Conservation (phyloP, 2,888 invertebrate genomes). For the Euzetes globulus region DNA sequence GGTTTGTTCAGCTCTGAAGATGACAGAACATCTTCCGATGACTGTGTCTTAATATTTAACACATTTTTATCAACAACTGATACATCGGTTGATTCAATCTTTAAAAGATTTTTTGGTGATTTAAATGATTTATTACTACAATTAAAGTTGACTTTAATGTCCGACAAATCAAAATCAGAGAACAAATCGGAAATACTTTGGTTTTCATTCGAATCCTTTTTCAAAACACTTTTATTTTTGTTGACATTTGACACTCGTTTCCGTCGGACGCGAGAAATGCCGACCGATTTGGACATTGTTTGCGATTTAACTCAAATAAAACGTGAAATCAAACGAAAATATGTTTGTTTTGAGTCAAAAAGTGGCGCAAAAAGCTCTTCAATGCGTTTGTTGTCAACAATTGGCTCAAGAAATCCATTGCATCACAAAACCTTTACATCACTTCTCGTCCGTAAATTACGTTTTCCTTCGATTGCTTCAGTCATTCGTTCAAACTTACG, state of each 20-base stretch:
- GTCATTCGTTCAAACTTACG: not conserved
- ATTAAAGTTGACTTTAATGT: not conserved
- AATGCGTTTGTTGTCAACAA: not conserved
- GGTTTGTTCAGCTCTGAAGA: not conserved
- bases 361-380: not conserved
- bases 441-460: not conserved
- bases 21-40: not conserved
- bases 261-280: not conserved
- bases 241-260: not conserved
- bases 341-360: not conserved
- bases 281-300: conserved; percentile 2
- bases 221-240: not conserved
- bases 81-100: not conserved
- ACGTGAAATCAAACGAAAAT: too few species aligned
- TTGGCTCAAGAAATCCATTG: not conserved
- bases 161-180: conserved; percentile 1
- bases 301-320: too few species aligned
- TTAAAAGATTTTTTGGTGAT: not conserved
- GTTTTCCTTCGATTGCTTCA: not conserved
- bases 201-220: not conserved
- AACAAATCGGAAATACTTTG: not conserved
- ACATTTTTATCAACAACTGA: not conserved
- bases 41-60: not conserved
- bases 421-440: not conserved
- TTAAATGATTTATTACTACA: not conserved